Evolutionary conservation across 1,140 invertebrate genomes (phyloP), one percentile per base, ranked within the genome.

Genomic region (Lepidotrigona ventralis): DNA sequence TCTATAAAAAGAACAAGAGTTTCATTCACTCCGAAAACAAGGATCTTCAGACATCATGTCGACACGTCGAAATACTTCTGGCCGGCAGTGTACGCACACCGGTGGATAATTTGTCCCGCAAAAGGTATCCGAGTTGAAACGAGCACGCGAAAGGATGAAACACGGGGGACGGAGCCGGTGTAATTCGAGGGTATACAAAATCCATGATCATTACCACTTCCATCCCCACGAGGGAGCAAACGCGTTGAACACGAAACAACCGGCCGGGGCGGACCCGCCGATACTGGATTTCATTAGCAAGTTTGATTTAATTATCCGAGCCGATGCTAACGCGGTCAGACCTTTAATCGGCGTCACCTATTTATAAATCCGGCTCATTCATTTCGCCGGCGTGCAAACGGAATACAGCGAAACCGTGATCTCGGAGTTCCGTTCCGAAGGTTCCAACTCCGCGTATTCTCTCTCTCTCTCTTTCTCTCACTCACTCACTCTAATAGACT

Each of bases 211-310:
- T 69, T n/a, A 11, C 58, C 83, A 21, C 75, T 60, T 63, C 15
- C 46, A 73, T 63, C 66, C 39, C 66, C 68, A 63, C 14, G n/a
- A 15, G 54, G 21, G 19, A 60, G 81, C 78, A 60, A 53, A 15
- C 76, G 26, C 54, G 64, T 51, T 39, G 76, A 51, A 54, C 66
- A 23, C 81, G 29, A 12, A n/a, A 39, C 39, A 58, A 15, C 66
- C 81, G 23, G 60, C 56, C 69, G 75, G 75, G 78, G 85, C 39
- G 39, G 85, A 88, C 86, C 91, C 88, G 87, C 90, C 87, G 88
- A 90, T 89, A 84, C 89, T 81, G 77, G 73, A 91, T 91, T 92
- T 91, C 91, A 92, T 91, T 91, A 91, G 83, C 86, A 88, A 91
- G 86, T 91, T 92, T 88, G 83, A 85, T 91, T 91, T 91, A 90